Evolutionary conservation across 2,113 vertebrate genomes (phyloP).

Genomic region (Reinhardtius hippoglossoides): DNA sequence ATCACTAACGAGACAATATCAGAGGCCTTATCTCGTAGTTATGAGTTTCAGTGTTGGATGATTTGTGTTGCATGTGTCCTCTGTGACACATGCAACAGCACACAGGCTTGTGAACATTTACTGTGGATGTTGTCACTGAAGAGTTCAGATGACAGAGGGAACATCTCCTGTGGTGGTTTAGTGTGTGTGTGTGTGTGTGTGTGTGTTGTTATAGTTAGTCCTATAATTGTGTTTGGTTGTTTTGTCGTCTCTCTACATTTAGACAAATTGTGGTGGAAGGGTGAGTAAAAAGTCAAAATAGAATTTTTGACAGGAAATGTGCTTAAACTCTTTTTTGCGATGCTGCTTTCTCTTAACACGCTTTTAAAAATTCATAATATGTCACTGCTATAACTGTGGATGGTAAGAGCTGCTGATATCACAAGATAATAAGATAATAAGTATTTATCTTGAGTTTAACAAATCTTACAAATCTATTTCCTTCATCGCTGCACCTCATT

Average conservation of each 20-base stretch:
- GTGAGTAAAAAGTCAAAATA: slow-evolving; percentile 81
- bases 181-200: neutral
- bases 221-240: slow-evolving; percentile 32
- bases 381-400: too few species aligned
- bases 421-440: neutral
- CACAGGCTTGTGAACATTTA: too few species aligned
- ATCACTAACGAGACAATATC: neutral
- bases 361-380: too few species aligned
- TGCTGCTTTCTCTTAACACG: neutral
- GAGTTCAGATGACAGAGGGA: too few species aligned
- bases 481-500: neutral
- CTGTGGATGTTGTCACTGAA: too few species aligned
- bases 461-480: neutral
- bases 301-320: neutral
- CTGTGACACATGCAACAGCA: too few species aligned
- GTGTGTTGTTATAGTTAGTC: neutral
- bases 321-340: too few species aligned
- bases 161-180: too few species aligned
- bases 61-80: too few species aligned
- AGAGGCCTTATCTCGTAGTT: too few species aligned
- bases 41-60: too few species aligned
- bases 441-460: neutral
- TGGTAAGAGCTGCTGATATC: neutral
- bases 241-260: slow-evolving; percentile 57
- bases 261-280: slow-evolving; percentile 90